phyloP scores from a whole-genome alignment of 2,888 invertebrate species.

The Nephrotoma guestfalica region DNA sequence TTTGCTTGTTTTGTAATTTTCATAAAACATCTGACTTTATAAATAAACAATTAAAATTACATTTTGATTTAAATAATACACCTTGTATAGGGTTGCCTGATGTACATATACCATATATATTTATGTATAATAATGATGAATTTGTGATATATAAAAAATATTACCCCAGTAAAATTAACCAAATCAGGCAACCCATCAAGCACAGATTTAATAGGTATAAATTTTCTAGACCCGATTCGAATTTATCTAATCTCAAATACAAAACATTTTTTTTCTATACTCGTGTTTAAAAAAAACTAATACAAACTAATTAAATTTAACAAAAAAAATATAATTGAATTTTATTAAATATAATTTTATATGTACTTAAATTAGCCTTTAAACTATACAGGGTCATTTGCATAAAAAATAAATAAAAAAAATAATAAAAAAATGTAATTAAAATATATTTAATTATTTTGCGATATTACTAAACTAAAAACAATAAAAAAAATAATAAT shows the following conservation, averaged over 20 bases:
- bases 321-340: neutral
- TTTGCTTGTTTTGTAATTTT: neutral
- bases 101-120: neutral
- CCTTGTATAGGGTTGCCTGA: neutral
- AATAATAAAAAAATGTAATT: neutral
- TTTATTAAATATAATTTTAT: neutral
- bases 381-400: constrained; percentile 11
- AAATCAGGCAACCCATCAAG: neutral
- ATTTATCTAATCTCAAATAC: neutral
- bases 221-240: neutral
- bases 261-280: neutral
- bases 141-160: neutral
- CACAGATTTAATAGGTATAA: neutral
- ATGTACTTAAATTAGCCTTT: constrained; percentile 10
- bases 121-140: neutral
- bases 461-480: neutral
- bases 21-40: neutral
- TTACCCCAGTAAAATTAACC: neutral
- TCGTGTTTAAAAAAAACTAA: neutral
- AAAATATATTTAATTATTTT: neutral
- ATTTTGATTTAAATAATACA: neutral
- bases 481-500: neutral
- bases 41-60: neutral
- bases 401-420: constrained; percentile 1
- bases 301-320: neutral